Base-by-base conservation (phyloP, 1,140 invertebrate species). In the Drosophila dunni region DNA sequence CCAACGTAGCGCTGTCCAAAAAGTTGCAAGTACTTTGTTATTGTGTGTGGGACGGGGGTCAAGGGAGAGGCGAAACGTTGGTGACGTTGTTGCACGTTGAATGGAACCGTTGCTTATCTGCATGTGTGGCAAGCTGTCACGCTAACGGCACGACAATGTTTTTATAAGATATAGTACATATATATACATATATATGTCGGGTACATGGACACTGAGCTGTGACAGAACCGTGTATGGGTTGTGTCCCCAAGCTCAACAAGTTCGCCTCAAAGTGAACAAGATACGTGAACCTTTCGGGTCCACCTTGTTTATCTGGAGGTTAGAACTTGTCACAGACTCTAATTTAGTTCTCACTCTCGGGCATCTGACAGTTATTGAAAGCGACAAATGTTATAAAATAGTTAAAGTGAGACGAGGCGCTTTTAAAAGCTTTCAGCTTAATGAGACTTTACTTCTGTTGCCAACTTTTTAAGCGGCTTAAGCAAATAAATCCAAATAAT, bases 11-110 rank as follows among this genome's bases (percentile, higher is more conserved):
- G 11, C 33, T 54, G 51, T 54, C 51, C 36, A 53, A 17, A 29
- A 46, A 53, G 15, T 61, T 48, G 38, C 46, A 60, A 34, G 51
- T 63, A 73, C 75, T 73, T 68, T 67, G 44, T 53, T 56, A 58
- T 46, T 45, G 13, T 6, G 24, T 29, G 24, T 29, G 24, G 24
- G 24, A 2, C 24, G 24, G 24, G 24, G 24, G 24, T 24, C 24
- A n/a, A n/a, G n/a, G n/a, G n/a, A n/a, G n/a, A n/a, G n/a, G n/a
- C n/a, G n/a, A n/a, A n/a, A n/a, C 24, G 4, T 58, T 15, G 24
- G 24, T 17, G 42, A 46, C 29, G 8, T n/a, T 56, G 53, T 40
- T 34, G 46, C 46, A 54, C 51, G 51, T 54, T 34, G 1, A 20
- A 13, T 24, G 36, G 17, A 15, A 24, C 15, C 50, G 45, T 45